Conservation (phyloP, 2,797 vertebrate species). For the Gymnoscopelus microlampas region DNA sequence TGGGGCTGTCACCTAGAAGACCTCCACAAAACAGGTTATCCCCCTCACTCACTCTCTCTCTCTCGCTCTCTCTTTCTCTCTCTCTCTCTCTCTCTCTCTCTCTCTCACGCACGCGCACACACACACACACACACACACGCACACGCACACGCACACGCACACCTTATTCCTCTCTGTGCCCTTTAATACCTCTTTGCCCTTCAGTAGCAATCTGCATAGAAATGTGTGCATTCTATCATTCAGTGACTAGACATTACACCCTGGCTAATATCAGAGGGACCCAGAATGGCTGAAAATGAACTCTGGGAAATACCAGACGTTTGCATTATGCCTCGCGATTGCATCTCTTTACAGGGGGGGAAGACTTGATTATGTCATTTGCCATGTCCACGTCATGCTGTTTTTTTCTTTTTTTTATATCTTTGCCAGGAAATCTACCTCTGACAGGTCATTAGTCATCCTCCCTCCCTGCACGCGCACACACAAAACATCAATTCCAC, state of each 20-base stretch:
- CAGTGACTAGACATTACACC: conserved; percentile 77
- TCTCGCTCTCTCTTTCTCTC: conserved; percentile 3
- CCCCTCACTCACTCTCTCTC: conserved; percentile 44
- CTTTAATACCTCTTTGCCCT: conserved; percentile 81
- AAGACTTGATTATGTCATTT: conserved; percentile 82
- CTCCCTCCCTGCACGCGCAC: conserved; percentile 62
- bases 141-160: background rate
- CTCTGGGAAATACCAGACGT: conserved; percentile 74
- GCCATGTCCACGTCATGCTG: conserved; percentile 81
- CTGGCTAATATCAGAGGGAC: conserved; percentile 69
- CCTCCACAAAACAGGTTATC: conserved; percentile 63
- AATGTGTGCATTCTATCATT: conserved; percentile 79
- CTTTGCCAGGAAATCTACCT: conserved; percentile 83
- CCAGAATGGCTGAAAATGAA: conserved; percentile 73
- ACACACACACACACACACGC: conserved; percentile 24
- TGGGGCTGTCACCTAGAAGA: conserved; percentile 78
- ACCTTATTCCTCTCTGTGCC: conserved; percentile 68
- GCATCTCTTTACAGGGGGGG: conserved; percentile 70
- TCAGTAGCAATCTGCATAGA: conserved; percentile 80
- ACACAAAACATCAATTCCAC: conserved; percentile 78
- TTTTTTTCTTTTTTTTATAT: conserved; percentile 72
- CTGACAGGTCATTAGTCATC: conserved; percentile 82
- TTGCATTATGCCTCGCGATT: conserved; percentile 75
- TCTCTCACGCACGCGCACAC: conserved; percentile 21
- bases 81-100: too few species aligned